Evolutionary conservation across 2,888 invertebrate species (phyloP).

Genomic region (Mellilla xanthometata): DNA sequence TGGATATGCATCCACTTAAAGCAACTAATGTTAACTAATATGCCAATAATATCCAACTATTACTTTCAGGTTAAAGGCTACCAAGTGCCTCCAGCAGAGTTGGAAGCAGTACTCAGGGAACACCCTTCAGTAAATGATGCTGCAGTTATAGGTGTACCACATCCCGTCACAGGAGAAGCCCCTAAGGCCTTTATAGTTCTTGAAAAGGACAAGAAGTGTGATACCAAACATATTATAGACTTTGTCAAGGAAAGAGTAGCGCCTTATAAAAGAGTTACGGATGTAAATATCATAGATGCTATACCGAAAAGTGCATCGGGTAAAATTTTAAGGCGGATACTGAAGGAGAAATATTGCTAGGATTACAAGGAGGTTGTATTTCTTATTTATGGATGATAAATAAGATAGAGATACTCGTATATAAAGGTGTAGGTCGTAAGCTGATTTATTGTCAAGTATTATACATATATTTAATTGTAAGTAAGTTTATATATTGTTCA

Average conservation of each 20-base stretch:
- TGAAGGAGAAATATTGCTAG: conserved; percentile 70
- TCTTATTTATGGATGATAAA: too few relatives aligned
- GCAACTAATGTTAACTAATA: too few relatives aligned
- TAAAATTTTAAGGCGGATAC: conserved; percentile 87
- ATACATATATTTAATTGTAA: too few relatives aligned
- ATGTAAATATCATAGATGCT: conserved; percentile 85
- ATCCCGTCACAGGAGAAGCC: conserved; percentile 87
- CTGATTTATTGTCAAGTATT: too few relatives aligned
- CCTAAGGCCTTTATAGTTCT: conserved; percentile 89
- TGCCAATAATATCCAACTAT: too few relatives aligned
- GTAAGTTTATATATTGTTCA: too few relatives aligned
- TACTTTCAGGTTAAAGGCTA: conserved; percentile 83
- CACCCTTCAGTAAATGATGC: conserved; percentile 91
- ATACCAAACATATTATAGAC: conserved; percentile 81
- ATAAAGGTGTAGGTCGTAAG: too few relatives aligned
- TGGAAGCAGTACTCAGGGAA: conserved; percentile 88
- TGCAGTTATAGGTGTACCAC: conserved; percentile 91
- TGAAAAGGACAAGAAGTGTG: conserved; percentile 44
- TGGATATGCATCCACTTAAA: too few relatives aligned
- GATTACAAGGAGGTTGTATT: not conserved
- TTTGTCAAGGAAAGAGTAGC: conserved; percentile 88
- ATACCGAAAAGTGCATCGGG: conserved; percentile 91
- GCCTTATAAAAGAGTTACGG: conserved; percentile 88
- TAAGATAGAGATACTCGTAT: too few relatives aligned
- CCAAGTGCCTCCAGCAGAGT: conserved; percentile 94